phyloP scores from a whole-genome alignment of 2,113 vertebrate genomes.

The Solea senegalensis region DNA sequence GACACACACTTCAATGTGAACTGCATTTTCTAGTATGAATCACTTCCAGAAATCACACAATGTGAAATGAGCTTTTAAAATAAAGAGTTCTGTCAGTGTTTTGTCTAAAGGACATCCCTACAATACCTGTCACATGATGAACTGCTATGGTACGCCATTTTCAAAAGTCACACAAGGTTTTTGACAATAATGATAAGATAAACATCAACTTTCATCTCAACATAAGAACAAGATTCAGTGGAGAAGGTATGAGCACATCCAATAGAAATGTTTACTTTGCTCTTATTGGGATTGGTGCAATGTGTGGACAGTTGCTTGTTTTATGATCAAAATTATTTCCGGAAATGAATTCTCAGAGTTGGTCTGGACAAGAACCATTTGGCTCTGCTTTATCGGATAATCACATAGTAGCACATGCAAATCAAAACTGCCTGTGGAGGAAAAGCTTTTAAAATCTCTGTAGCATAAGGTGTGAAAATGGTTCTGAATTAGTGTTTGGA shows the following conservation, averaged over 20 bases:
- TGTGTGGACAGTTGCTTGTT: constrained; percentile 62
- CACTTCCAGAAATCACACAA: background rate
- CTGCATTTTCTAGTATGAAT: background rate
- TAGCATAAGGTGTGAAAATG: background rate
- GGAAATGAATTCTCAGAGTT: constrained; percentile 55
- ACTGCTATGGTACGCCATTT: constrained; percentile 18
- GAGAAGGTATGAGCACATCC: constrained; percentile 46
- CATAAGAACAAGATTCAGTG: constrained; percentile 27
- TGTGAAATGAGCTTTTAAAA: constrained; percentile 29
- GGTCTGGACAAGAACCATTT: constrained; percentile 50
- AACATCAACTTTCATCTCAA: constrained; percentile 28
- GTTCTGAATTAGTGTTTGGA: background rate
- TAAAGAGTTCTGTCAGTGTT: constrained; percentile 34
- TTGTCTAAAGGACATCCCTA: constrained; percentile 37
- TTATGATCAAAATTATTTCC: constrained; percentile 57
- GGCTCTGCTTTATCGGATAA: constrained; percentile 11
- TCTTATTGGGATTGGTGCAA: constrained; percentile 48
- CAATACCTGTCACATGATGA: constrained; percentile 7
- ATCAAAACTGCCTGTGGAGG: constrained; percentile 5
- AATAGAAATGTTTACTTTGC: constrained; percentile 76
- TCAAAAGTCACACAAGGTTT: constrained; percentile 13
- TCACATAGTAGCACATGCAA: constrained; percentile 20
- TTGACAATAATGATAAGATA: constrained; percentile 37
- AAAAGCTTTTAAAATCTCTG: background rate
- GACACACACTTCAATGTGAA: background rate